Conservation (phyloP, 2,113 vertebrate species). For the Chloropsis hardwickii region DNA sequence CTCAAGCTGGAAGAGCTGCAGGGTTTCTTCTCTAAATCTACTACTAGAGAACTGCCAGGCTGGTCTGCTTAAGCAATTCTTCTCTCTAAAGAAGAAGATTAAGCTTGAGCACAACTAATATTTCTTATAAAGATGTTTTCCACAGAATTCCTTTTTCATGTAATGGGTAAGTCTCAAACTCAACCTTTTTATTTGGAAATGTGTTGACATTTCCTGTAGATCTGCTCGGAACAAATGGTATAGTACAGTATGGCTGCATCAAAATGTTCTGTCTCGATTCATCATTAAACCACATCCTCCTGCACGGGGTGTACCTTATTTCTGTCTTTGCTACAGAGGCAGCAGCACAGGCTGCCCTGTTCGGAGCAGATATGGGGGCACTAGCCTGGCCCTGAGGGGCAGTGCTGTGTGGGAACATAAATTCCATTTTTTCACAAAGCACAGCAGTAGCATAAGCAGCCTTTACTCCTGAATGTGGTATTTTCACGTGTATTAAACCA, state of each 20-base stretch:
- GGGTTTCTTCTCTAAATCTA: not conserved
- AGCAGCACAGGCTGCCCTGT: not conserved
- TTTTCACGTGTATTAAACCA: not conserved
- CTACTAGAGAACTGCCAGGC: not conserved
- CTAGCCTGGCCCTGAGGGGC: not conserved
- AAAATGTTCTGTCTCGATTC: not conserved
- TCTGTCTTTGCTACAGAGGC: not conserved
- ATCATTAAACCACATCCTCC: constrained; percentile 10
- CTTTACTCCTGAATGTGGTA: not conserved
- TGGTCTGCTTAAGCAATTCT: not conserved
- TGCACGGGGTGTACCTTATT: fast-evolving
- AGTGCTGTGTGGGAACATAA: not conserved
- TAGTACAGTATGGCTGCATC: fast-evolving
- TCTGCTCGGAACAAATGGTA: not conserved
- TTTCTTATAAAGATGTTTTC: not conserved
- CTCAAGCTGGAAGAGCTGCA: not conserved
- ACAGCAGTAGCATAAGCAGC: not conserved
- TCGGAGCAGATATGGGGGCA: not conserved
- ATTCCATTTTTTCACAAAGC: not conserved
- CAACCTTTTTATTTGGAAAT: not conserved
- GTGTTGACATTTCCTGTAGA: not conserved
- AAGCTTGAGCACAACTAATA: not conserved
- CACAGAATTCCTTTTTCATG: not conserved
- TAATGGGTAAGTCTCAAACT: not conserved
- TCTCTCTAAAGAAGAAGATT: not conserved